Conservation (phyloP, 2,797 vertebrate species). For the Myotis daubentonii region DNA sequence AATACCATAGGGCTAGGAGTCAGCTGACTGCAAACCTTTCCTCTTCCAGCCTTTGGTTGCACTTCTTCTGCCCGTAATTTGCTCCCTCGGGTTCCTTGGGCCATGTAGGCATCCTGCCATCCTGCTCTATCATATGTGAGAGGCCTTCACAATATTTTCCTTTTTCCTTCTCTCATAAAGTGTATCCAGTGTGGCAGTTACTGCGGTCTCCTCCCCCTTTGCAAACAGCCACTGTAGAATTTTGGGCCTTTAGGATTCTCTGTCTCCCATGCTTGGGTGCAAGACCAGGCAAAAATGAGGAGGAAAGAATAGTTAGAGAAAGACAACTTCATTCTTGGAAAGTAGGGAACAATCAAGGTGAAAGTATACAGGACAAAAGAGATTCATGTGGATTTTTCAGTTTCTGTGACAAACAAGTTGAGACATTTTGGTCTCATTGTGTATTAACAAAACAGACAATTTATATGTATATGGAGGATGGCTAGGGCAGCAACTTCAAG, state of each 20-base stretch:
- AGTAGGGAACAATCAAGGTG: neutral
- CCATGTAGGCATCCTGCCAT: neutral
- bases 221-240: conserved; percentile 28
- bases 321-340: neutral
- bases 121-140: neutral
- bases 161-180: neutral
- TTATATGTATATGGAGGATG: too few relatives aligned
- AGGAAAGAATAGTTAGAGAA: neutral
- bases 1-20: neutral
- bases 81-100: neutral
- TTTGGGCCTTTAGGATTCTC: conserved; percentile 18
- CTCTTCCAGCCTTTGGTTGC: neutral
- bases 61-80: neutral
- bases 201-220: neutral
- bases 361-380: neutral
- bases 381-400: neutral
- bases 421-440: neutral
- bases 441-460: neutral
- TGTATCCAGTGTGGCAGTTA: conserved; percentile 16
- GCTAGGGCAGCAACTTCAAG: neutral
- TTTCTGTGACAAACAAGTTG: neutral
- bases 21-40: neutral
- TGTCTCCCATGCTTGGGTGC: neutral
- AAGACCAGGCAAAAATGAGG: neutral
- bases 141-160: neutral